phyloP scores from a whole-genome alignment of 2,797 vertebrate genomes.

The Protonibea diacanthus region DNA sequence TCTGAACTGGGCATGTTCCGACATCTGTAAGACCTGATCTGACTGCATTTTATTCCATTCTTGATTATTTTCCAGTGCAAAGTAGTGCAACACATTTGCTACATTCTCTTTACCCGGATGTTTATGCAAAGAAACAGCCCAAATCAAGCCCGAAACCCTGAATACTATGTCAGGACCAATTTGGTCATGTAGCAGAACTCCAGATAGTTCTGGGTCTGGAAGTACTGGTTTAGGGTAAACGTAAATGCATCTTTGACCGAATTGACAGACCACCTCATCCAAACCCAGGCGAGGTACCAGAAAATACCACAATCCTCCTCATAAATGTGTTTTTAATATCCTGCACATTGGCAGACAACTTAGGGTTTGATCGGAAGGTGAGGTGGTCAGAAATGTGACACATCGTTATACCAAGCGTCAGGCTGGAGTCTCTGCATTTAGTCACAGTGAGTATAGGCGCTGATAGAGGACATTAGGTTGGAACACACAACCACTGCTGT shows the following conservation, averaged over 20 bases:
- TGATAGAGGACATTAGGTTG: not conserved
- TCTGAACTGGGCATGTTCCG: not conserved
- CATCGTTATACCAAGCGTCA: not conserved
- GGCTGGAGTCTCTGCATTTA: not conserved
- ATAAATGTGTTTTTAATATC: constrained; percentile 1
- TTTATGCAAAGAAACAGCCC: not conserved
- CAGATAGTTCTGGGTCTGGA: not conserved
- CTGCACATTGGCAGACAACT: not conserved
- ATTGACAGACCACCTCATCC: not conserved
- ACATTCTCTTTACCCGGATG: not conserved
- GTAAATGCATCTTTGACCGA: not conserved
- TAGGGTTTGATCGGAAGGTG: not conserved
- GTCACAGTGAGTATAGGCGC: not conserved
- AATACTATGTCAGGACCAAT: not conserved
- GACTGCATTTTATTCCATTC: not conserved
- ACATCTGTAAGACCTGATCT: not conserved
- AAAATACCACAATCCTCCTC: not conserved
- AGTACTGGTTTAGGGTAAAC: not conserved
- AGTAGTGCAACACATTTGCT: not conserved
- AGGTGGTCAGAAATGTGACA: not conserved
- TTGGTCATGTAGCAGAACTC: not conserved
- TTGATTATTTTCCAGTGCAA: not conserved
- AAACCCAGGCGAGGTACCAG: not conserved
- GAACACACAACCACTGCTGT: not conserved
- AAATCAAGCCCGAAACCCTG: not conserved